Evolutionary conservation across 2,888 invertebrate genomes (phyloP).

Genomic region (Aphodius granarius): DNA sequence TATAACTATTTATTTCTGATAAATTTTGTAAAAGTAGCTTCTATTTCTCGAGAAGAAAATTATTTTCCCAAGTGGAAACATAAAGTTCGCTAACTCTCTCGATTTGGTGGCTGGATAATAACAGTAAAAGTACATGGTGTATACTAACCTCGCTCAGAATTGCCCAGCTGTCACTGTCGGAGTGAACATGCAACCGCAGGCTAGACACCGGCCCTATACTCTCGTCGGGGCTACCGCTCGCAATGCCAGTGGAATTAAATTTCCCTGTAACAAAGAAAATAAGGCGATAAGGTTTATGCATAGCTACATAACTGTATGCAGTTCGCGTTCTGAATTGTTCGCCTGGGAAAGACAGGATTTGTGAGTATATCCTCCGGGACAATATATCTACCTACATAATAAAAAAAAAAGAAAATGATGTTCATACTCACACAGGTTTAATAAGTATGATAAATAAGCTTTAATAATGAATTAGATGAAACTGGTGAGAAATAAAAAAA

Average conservation of each 20-base stretch:
- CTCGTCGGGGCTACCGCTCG: slow-evolving; percentile 69
- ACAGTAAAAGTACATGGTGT: not conserved
- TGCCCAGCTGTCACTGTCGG: slow-evolving; percentile 85
- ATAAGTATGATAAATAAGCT: too few relatives aligned
- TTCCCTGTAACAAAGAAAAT: slow-evolving; percentile 54
- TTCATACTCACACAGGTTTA: too few relatives aligned
- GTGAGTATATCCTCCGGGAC: not conserved
- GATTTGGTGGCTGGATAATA: too few relatives aligned
- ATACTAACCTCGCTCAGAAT: slow-evolving; percentile 83
- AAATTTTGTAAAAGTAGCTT: too few relatives aligned
- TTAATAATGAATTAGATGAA: too few relatives aligned
- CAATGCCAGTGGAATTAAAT: slow-evolving; percentile 82
- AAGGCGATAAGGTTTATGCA: not conserved
- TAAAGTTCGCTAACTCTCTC: too few relatives aligned
- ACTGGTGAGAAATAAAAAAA: too few relatives aligned
- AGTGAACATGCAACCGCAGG: slow-evolving; percentile 77
- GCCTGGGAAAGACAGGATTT: not conserved
- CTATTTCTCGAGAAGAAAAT: too few relatives aligned
- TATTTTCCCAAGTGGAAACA: too few relatives aligned
- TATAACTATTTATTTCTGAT: too few relatives aligned
- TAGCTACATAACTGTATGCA: not conserved
- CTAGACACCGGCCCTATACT: slow-evolving; percentile 69
- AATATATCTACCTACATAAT: not conserved
- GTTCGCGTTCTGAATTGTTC: not conserved
- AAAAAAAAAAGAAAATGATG: not conserved